A percentile compares a stretch with the other conserved stretches of the same genome.
phyloP scores from a whole-genome alignment of 2,888 invertebrate genomes.

The Helicoverpa assulta region DNA sequence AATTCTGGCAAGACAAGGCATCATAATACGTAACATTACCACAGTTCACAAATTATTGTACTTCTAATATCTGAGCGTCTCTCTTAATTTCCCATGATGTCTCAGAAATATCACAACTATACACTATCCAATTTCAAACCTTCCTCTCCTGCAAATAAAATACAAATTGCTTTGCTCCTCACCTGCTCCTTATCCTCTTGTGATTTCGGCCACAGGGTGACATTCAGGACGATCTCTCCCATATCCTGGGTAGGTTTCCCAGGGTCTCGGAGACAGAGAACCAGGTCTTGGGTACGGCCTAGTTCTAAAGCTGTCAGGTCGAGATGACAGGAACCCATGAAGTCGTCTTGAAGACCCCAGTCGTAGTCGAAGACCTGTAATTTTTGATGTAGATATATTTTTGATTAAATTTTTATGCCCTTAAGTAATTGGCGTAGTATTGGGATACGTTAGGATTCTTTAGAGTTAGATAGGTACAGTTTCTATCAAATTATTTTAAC shows the following conservation, averaged over 20 bases:
- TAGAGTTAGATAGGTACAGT: too few species aligned
- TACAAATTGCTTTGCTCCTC: slow-evolving; percentile 43
- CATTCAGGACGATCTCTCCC: slow-evolving; percentile 96
- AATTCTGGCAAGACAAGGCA: too few species aligned
- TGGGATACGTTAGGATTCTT: too few species aligned
- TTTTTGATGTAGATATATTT: background rate
- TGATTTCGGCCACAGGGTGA: slow-evolving; percentile 97
- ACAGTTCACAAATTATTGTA: too few species aligned
- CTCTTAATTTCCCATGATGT: too few species aligned
- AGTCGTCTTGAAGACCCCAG: slow-evolving; percentile 99
- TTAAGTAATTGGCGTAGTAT: too few species aligned
- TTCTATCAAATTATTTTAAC: too few species aligned
- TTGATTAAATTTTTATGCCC: too few species aligned
- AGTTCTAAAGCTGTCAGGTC: slow-evolving; percentile 96
- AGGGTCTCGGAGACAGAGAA: slow-evolving; percentile 94
- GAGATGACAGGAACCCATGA: slow-evolving; percentile 97
- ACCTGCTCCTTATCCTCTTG: slow-evolving; percentile 99
- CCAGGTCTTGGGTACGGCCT: slow-evolving; percentile 94
- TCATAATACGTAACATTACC: too few species aligned
- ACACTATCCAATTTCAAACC: background rate
- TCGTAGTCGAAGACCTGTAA: slow-evolving; percentile 98
- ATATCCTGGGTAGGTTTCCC: slow-evolving; percentile 92
- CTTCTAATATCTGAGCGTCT: too few species aligned
- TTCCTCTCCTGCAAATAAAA: background rate
- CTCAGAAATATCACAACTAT: too few species aligned